Conservation (phyloP, 2,888 invertebrate species). For the Apodemia mormo region DNA sequence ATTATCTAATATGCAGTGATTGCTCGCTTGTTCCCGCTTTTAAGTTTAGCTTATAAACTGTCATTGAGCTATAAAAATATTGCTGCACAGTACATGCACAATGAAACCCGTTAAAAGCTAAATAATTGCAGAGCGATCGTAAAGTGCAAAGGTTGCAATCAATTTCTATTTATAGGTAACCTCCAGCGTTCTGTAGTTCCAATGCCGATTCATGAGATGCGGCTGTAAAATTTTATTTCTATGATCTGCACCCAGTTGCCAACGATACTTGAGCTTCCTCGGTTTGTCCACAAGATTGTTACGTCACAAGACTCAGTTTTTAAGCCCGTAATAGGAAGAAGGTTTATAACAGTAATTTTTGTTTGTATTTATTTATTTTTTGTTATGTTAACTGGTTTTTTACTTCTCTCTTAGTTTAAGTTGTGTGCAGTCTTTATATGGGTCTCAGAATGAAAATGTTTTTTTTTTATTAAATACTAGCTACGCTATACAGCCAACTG, state of each 20-base stretch:
- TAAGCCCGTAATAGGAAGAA: not conserved
- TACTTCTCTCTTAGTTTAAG: too few relatives aligned
- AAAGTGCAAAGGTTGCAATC: constrained; percentile 60
- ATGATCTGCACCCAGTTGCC: not conserved
- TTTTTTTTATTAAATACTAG: too few relatives aligned
- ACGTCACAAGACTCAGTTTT: not conserved
- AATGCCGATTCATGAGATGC: not conserved
- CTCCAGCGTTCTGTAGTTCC: constrained; percentile 41
- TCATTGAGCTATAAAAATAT: not conserved
- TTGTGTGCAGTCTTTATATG: too few relatives aligned
- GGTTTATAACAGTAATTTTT: too few relatives aligned
- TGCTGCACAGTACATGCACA: not conserved
- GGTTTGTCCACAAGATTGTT: not conserved
- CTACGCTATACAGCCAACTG: too few relatives aligned
- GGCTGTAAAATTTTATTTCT: not conserved
- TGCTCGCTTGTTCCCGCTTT: too few relatives aligned
- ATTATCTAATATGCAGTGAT: too few relatives aligned
- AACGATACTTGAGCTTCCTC: not conserved
- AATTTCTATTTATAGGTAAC: constrained; percentile 57
- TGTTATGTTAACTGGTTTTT: too few relatives aligned
- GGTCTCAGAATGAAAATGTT: too few relatives aligned
- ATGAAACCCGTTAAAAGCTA: not conserved
- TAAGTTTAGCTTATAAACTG: not conserved
- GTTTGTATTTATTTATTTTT: too few relatives aligned
- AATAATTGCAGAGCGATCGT: not conserved